These are phyloP conservation scores for Benthosema pterotum DNA, from an alignment of 2,797 vertebrate species.

Conservation along the genomic window DNA sequence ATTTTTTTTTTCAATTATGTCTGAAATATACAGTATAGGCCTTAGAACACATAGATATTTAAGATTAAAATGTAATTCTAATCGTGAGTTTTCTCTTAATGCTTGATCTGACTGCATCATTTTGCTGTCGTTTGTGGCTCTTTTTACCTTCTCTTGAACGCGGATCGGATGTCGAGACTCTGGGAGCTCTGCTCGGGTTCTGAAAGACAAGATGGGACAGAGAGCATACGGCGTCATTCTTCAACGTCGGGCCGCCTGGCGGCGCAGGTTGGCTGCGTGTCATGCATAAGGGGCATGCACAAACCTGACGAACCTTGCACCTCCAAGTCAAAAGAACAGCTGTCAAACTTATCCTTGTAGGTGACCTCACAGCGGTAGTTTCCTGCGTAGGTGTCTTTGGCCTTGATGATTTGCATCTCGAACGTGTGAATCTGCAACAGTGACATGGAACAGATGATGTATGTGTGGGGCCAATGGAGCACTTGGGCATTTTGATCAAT, in stretches of 20 bases:
- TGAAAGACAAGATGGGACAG: slow-evolving; percentile 66
- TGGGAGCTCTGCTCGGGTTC: slow-evolving; percentile 79
- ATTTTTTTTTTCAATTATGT: no score
- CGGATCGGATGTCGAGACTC: slow-evolving; percentile 95
- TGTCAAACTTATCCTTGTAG: slow-evolving; percentile 99
- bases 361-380: slow-evolving; percentile 98
- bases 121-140: slow-evolving; percentile 24
- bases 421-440: slow-evolving; percentile 90
- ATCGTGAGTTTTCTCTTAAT: slow-evolving; percentile 18
- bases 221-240: not conserved
- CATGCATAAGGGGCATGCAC: not conserved
- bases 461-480: no score
- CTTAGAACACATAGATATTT: no score
- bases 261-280: not conserved
- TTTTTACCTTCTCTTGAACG: slow-evolving; percentile 99
- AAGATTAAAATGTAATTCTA: slow-evolving; percentile 14
- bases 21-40: no score
- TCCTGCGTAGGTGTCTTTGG: slow-evolving; percentile 94
- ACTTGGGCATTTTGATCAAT: no score
- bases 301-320: slow-evolving; percentile 86
- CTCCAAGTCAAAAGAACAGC: slow-evolving; percentile 95
- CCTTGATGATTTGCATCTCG: slow-evolving; percentile 99
- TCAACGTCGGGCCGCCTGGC: no score
- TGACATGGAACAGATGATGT: not conserved
- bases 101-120: slow-evolving; percentile 9